phyloP scores from a whole-genome alignment of 2,888 invertebrate genomes.

The Drosophila diplacantha region DNA sequence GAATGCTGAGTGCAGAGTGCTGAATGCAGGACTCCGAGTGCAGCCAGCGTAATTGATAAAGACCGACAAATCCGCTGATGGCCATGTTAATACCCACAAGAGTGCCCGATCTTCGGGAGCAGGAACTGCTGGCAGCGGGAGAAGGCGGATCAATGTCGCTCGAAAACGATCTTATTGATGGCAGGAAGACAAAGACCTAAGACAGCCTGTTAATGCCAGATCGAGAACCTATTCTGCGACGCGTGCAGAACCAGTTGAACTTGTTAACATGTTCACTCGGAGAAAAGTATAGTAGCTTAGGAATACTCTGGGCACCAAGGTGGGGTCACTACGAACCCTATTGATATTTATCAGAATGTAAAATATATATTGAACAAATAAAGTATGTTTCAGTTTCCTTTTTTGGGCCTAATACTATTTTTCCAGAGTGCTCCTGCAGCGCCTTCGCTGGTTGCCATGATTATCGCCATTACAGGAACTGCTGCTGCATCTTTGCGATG shows the following conservation, averaged over 20 bases:
- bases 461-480: conserved; percentile 64
- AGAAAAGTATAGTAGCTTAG: background rate
- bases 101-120: conserved; percentile 33
- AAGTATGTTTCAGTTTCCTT: too few relatives aligned
- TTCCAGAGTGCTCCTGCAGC: conserved; percentile 19
- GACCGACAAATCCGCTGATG: conserved; percentile 73
- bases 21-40: conserved; percentile 18
- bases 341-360: too few relatives aligned
- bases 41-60: conserved; percentile 71
- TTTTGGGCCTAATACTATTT: background rate
- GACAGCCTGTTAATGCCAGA: conserved; percentile 58
- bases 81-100: conserved; percentile 62
- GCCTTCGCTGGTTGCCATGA: conserved; percentile 65
- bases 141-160: conserved; percentile 59
- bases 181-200: conserved; percentile 72
- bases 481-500: conserved; percentile 38
- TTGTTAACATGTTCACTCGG: conserved; percentile 15
- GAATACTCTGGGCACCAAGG: background rate
- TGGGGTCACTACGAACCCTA: background rate
- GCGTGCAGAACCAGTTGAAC: conserved; percentile 61
- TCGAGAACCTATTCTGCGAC: conserved; percentile 42
- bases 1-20: conserved; percentile 34
- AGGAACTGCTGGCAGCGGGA: background rate
- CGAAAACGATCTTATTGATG: conserved; percentile 69
- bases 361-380: too few relatives aligned